These are phyloP conservation scores for Anser brachyrhynchus DNA, from an alignment of 2,113 vertebrate genomes.

Conservation along the genomic window DNA sequence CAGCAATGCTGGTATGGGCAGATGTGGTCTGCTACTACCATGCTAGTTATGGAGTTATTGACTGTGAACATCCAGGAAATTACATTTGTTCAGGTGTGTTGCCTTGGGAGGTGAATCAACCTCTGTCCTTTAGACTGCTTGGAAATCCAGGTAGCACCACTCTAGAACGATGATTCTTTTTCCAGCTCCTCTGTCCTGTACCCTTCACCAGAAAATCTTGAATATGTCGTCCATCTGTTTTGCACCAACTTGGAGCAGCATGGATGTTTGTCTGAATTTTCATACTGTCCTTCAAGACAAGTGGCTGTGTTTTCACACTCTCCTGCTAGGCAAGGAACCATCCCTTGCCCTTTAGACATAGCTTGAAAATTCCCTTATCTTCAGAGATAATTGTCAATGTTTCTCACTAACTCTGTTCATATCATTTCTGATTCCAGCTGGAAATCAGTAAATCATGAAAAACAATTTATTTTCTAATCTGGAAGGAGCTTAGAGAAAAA, in stretches of 20 bases:
- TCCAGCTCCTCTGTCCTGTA: neutral
- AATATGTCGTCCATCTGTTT: neutral
- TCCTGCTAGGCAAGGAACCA: neutral
- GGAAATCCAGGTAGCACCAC: neutral
- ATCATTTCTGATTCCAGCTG: neutral
- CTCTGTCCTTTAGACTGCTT: neutral
- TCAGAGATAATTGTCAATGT: neutral
- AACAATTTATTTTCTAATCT: slow-evolving; percentile 4
- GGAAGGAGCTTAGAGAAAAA: slow-evolving; percentile 5
- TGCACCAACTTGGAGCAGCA: neutral
- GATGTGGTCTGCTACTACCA: neutral
- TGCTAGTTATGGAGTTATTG: neutral
- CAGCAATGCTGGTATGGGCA: neutral
- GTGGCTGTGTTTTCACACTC: neutral
- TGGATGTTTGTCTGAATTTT: slow-evolving; percentile 32
- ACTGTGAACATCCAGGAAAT: neutral
- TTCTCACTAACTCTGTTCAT: neutral
- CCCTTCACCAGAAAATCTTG: neutral
- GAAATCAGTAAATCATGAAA: neutral
- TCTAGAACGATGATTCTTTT: neutral
- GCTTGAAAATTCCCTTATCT: neutral
- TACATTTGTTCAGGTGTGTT: neutral
- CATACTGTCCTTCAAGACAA: slow-evolving; percentile 13
- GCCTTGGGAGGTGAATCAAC: neutral
- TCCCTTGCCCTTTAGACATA: neutral